Base-by-base conservation (phyloP, 2,888 invertebrate genomes). In the Andricus quercusramuli region DNA sequence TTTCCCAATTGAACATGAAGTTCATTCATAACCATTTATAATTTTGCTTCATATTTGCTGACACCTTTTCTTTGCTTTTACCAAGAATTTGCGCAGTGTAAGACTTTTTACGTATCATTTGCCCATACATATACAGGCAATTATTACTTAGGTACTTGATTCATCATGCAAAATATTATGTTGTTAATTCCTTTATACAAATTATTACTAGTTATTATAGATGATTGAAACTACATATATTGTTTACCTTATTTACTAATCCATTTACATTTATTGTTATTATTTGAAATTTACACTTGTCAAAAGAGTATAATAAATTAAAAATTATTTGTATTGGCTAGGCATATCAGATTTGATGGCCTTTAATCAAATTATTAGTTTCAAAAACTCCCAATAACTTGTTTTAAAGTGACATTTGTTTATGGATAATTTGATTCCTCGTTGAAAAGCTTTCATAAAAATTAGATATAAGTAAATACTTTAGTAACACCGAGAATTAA, bases 51-150 rank as follows among this genome's bases (percentile, higher is more conserved):
- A 4, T n/a, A 22, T 64, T 64, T 64, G 25, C 64, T 64, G 25
- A 64, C 17, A 1, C 17, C 15, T 64, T 64, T 29, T 5, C 25
- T 25, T 62, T 15, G 62, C 29, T 62, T 62, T 62, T 29, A 29
- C 62, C 15, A 25, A 64, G 64, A 64, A 59, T 59, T 59, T 59
- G 22, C 59, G 59, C 59, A 22, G 59, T 59, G 59, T 59, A 59
- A 59, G 59, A 22, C 59, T 22, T 56, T 56, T 56, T 59, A 22
- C 11, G 11, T 22, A 22, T 59, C 11, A 59, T 59, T 59, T 59
- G 22, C 11, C 3, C 59, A 59, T 59, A 22, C 3, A 59, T 59
- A 22, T 59, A 11, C 22, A 59, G 11, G 11, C 22, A 22, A 13
- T 59, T 22, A 59, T 3, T 17, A 56, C 9, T 56, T 56, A 9